Evolutionary conservation across 2,113 vertebrate genomes (phyloP), one percentile per base, ranked within the genome.

Genomic region (Verasper variegatus): DNA sequence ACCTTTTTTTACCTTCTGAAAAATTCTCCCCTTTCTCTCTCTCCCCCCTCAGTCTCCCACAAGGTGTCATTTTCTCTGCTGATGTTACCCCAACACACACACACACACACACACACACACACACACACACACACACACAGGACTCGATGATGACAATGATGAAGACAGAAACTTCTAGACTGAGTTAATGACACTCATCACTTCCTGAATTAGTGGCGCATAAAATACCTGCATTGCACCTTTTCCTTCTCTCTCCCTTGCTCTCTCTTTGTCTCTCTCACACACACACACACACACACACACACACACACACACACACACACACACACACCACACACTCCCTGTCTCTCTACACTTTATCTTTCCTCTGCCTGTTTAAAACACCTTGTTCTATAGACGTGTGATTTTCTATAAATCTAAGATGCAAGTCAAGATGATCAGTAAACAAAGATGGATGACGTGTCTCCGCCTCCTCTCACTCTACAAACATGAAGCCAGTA

Each of bases 181-280:
- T 0, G 4, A 40, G 31, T 64, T 78, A 74, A 83, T 80, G 65
- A 69, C 61, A 58, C 12, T 35, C 54, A 61, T 73, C 68, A 68
- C 2, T 24, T 82, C 12, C 4, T 45, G 68, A 54, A 80, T 80
- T 77, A 63, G 60, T 74, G 84, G 45, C 57, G 56, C 78, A 81
- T 71, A 14, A 78, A 71, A 65, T 63, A 81, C 71, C 85, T 86
- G 85, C 85, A 87, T 35, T 87, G 85, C 81, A 81, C 77, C 85
- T 71, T 70, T 67, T 68, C 26, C 17, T 0, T 31, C 20, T 12
- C 45, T 60, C 47, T 20, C 15, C 20, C 23, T 62, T 23, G 3
- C 24, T 52, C 52, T 31, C 69, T 66, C 54, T 78, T 9, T 52
- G 18, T 52, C 51, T n/a, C 51, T 9, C 51, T 7, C 18, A 23